A percentile compares a stretch with the other conserved stretches of the same genome.
Evolutionary conservation across 1,140 invertebrate genomes (phyloP).

Genomic region (Heliconius himera): DNA sequence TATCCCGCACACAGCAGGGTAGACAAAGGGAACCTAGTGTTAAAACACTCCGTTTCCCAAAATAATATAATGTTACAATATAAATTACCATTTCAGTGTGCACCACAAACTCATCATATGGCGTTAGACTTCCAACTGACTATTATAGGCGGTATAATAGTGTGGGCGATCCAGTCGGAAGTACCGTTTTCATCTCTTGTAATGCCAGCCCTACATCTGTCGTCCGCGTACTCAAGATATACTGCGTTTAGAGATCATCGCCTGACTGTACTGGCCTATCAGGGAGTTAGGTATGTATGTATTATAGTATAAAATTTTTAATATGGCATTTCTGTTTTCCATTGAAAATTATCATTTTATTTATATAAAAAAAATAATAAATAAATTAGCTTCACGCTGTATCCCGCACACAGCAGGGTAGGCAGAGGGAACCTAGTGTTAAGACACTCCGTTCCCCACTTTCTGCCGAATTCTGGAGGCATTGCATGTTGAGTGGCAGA

Average conservation of each 20-base stretch:
- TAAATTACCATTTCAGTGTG: conserved; percentile 81
- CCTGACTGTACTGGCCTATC: conserved; percentile 84
- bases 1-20: too few species aligned
- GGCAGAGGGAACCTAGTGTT: too few species aligned
- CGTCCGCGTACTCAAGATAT: conserved; percentile 84
- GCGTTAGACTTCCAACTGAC: conserved; percentile 93
- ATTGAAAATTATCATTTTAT: too few species aligned
- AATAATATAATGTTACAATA: too few species aligned
- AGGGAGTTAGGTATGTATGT: conserved; percentile 84
- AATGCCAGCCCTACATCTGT: conserved; percentile 80
- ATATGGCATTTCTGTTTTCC: background rate
- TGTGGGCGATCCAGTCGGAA: conserved; percentile 85
- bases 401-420: too few species aligned
- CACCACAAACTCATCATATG: conserved; percentile 86
- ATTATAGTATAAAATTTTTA: background rate
- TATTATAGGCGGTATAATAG: conserved; percentile 85
- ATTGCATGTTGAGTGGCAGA: too few species aligned
- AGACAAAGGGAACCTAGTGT: too few species aligned
- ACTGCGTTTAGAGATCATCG: conserved; percentile 82
- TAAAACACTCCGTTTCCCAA: too few species aligned
- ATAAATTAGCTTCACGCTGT: too few species aligned
- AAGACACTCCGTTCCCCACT: too few species aligned
- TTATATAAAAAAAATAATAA: too few species aligned
- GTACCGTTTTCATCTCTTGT: conserved; percentile 80
- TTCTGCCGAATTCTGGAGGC: too few species aligned